Percentiles rank a stretch among this genome's conserved stretches.
Evolutionary conservation across 1,140 invertebrate species (phyloP).

Genomic region (Acyrthosiphon pisum): DNA sequence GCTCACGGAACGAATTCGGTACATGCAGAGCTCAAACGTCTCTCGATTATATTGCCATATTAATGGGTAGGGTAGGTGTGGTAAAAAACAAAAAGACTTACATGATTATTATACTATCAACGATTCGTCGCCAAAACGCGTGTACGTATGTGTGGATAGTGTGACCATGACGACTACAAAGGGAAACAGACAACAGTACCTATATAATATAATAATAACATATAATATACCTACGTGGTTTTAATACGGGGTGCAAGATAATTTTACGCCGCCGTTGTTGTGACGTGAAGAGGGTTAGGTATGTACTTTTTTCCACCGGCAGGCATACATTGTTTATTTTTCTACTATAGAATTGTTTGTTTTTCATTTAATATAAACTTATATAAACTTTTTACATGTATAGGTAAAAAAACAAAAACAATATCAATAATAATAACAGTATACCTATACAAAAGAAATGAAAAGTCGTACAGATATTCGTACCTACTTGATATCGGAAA

Average conservation of each 20-base stretch:
- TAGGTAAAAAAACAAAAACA: not conserved
- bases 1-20: not conserved
- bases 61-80: too few relatives aligned
- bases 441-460: not conserved
- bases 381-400: not conserved
- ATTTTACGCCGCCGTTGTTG: not conserved
- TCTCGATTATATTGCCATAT: not conserved
- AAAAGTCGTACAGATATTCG: not conserved
- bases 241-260: not conserved
- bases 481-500: not conserved
- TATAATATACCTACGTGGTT: not conserved
- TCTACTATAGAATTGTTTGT: slow-evolving; percentile 9
- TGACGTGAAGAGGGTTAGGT: not conserved
- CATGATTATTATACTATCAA: not conserved
- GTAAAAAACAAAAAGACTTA: not conserved
- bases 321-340: slow-evolving; percentile 12
- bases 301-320: not conserved
- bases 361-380: slow-evolving; percentile 39
- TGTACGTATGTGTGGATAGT: not conserved
- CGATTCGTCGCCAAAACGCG: not conserved
- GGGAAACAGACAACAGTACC: not conserved
- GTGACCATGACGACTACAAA: not conserved
- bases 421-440: slow-evolving; percentile 16
- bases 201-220: not conserved
- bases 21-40: not conserved